Base-by-base conservation (phyloP, 2,888 invertebrate species). In the Shargacucullia verbasci region DNA sequence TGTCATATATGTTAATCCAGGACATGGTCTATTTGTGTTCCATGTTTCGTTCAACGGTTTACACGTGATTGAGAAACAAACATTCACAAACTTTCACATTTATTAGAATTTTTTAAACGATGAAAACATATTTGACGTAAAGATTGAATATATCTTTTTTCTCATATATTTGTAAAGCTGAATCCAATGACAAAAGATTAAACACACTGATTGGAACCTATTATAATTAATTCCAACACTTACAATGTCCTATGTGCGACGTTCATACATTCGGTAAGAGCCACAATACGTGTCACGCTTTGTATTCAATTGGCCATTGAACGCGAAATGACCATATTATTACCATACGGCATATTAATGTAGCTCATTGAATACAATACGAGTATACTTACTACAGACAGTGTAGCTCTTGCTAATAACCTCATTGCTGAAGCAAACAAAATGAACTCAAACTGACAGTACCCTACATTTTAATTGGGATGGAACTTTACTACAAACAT, bases 301-400 rank as follows among this genome's bases (percentile, higher is more conserved):
- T 41, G 53, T 70, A 52, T 56, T 52, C 54, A 38, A 38, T 46
- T 43, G 49, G 70, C 44, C 55, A 59, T 15, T 56, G 74, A 27
- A 64, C 70, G 58, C 54, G 14, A 70, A 71, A 71, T 73, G 65
- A 43, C 74, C 74, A 61, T 59, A 73, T 55, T 9, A 47, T 60
- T 50, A 64, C 58, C 70, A 73, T 61, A 70, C 58, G 53, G 73
- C 64, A 60, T 69, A 54, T 64, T 56, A 58, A 71, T 60, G 73
- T 9, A 14, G 34, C 55, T 45, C 48, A 43, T 44, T 52, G 55
- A 49, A 50, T 54, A 56, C 70, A 56, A 59, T 48, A 38, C 35
- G 11, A n/a, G n/a, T n/a, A n/a, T n/a, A n/a, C 54, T 69, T 31
- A 55, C 64, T 68, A n/a, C n/a, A n/a, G n/a, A 62, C 43, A 43